Evolutionary conservation across 2,113 vertebrate species (phyloP), one percentile per base, ranked within the genome.

Genomic region (human (Homo sapiens)): DNA sequence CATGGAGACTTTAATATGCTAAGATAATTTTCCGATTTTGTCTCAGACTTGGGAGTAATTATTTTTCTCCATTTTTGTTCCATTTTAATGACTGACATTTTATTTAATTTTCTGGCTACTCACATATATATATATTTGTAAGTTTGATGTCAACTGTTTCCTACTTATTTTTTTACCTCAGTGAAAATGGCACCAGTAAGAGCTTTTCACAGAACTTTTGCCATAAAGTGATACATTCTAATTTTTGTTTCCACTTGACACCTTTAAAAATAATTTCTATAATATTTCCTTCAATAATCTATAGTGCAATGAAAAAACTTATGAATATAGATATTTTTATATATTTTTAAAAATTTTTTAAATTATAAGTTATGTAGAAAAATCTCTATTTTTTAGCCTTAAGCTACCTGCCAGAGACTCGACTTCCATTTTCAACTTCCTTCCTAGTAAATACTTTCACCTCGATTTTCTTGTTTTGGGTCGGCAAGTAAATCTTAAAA

Each of bases 21-120:
- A 82, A 86, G 61, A 61, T 78, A 9, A 40, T 89, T 64, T 98
- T 97, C 93, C 12, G 0, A 92, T 96, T 64, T 93, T 6, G 22
- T 93, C 48, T 97, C 70, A 92, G 50, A 40, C 91, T 95, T 82
- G 2, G 20, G 85, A 45, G 4, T 92, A 93, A 97, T 98, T 97
- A 50, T 94, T 98, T 97, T 96, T 90, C 59, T 80, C 45, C 35
- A 14, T 89, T 64, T 97, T 97, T 97, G 45, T 92, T 79, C 72
- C 40, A 90, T 80, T 97, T 94, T 96, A 97, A 86, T 80, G 79
- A 94, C 40, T 73, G 52, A 50, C 23, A 90, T 96, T 97, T 40
- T 82, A 90, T 55, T 20, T 55, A 76, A 40, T 7, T 91, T 57
- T 96, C 40, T 52, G 68, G 43, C 43, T 52, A 17, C 30, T 43